Conservation (phyloP, 2,113 vertebrate species). For the Colistium nudipinnis region DNA sequence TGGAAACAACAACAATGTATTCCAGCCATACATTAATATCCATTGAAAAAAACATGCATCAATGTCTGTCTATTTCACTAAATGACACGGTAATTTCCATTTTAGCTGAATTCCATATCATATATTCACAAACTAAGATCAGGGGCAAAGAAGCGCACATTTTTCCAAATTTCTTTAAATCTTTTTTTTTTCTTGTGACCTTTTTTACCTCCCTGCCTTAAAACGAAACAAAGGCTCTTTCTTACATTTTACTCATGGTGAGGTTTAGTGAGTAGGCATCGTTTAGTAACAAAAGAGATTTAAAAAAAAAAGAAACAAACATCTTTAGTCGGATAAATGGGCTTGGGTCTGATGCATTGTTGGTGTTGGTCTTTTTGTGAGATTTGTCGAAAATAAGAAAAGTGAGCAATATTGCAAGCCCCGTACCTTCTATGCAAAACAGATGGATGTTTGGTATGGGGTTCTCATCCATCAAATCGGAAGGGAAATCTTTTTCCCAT, state of each 20-base stretch:
- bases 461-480: conserved; percentile 7
- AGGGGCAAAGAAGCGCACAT: neutral
- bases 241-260: neutral
- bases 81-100: neutral
- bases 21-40: too few relatives aligned
- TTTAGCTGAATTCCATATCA: neutral
- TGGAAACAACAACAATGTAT: too few relatives aligned
- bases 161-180: neutral
- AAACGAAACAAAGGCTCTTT: too few relatives aligned
- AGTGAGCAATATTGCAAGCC: neutral
- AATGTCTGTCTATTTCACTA: too few relatives aligned
- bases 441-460: neutral
- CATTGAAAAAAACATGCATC: too few relatives aligned
- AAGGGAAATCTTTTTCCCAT: neutral
- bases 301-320: neutral
- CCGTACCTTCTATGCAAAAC: neutral
- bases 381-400: neutral
- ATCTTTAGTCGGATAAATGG: neutral
- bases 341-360: neutral
- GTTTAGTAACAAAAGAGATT: too few relatives aligned
- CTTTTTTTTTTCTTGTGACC: neutral
- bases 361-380: neutral
- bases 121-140: neutral
- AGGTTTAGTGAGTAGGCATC: too few relatives aligned
- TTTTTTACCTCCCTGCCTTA: too few relatives aligned